Evolutionary conservation across 2,113 vertebrate species (phyloP), one percentile per base, ranked within the genome.

Genomic region (Oncorhynchus mykiss): DNA sequence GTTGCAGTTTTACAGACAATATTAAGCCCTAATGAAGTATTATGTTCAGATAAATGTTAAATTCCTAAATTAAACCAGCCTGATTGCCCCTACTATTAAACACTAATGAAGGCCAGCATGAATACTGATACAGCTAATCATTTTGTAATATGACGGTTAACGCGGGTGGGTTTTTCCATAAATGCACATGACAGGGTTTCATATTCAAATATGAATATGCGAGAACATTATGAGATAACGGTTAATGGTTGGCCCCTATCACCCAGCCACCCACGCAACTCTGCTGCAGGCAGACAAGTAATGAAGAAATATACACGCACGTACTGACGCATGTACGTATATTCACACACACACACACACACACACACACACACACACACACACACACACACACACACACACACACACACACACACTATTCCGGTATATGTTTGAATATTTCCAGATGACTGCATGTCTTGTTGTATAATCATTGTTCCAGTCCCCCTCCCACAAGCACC

Each of bases 81-180:
- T 80, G 72, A 80, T 80, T 80, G 74, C 65, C 74, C 73, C 59
- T 65, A 29, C 22, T 67, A 80, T 76, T 72, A 80, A 72, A 76
- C 51, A 25, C 49, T 76, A 80, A 76, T 72, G 34, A 70, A 70
- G 78, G 73, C 16, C 51, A 62, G 73, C 70, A 25, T 67, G 73
- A 72, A 39, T 67, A 57, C 68, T 67, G 68, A 80, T 71, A 45
- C 24, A 65, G 64, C 78, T 75, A 80, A 80, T 80, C 69, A 66
- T 16, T 74, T 75, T 71, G 7, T 25, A 74, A 71, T 80, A 45
- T 59, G 22, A 51, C 22, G 29, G 59, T 34, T 71, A 69, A 69
- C 29, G 12, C 45, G 27, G 59, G n/a, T 62, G 59, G n/a, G 59
- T 62, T 62, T 18, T 20, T 20, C 22, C 71, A 62, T 31, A 11